phyloP scores from a whole-genome alignment of 2,888 invertebrate genomes.

The Epinotia bilunana region DNA sequence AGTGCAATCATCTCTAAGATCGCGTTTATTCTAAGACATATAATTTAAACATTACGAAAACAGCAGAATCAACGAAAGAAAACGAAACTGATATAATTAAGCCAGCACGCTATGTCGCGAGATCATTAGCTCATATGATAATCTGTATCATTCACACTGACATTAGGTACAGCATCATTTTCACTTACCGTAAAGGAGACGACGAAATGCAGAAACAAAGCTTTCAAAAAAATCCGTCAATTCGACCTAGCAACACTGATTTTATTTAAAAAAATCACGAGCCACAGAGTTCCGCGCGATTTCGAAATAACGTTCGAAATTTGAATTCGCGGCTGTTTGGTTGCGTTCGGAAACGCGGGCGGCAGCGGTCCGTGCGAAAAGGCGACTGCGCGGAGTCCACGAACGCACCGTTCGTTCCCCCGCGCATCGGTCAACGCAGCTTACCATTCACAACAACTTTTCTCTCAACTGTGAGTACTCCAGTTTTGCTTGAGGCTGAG shows the following conservation, averaged over 20 bases:
- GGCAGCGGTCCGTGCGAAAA: slow-evolving; percentile 68
- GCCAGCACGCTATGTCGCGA: slow-evolving; percentile 55
- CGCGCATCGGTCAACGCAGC: slow-evolving; percentile 66
- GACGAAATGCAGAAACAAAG: slow-evolving; percentile 55
- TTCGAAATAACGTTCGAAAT: slow-evolving; percentile 47
- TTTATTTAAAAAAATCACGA: slow-evolving; percentile 50
- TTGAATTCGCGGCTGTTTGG: slow-evolving; percentile 45
- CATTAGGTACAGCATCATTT: slow-evolving; percentile 37
- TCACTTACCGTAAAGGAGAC: slow-evolving; percentile 72
- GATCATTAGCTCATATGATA: slow-evolving; percentile 46
- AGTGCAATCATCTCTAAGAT: slow-evolving; percentile 29
- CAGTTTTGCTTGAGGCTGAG: not conserved
- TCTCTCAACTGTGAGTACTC: not conserved
- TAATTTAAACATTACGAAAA: slow-evolving; percentile 47
- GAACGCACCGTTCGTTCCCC: slow-evolving; percentile 67
- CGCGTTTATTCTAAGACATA: slow-evolving; percentile 40
- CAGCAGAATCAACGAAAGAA: slow-evolving; percentile 48
- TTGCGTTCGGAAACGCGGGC: slow-evolving; percentile 56
- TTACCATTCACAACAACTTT: not conserved
- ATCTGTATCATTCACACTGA: slow-evolving; percentile 39
- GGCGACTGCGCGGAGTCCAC: slow-evolving; percentile 66
- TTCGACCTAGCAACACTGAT: slow-evolving; percentile 62
- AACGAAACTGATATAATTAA: slow-evolving; percentile 50
- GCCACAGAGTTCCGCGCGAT: slow-evolving; percentile 36
- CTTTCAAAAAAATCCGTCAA: slow-evolving; percentile 64